A percentile compares a stretch with the other conserved stretches of the same genome.
Evolutionary conservation across 2,113 vertebrate species (phyloP).

Genomic region (Chlamydotis undulata): DNA sequence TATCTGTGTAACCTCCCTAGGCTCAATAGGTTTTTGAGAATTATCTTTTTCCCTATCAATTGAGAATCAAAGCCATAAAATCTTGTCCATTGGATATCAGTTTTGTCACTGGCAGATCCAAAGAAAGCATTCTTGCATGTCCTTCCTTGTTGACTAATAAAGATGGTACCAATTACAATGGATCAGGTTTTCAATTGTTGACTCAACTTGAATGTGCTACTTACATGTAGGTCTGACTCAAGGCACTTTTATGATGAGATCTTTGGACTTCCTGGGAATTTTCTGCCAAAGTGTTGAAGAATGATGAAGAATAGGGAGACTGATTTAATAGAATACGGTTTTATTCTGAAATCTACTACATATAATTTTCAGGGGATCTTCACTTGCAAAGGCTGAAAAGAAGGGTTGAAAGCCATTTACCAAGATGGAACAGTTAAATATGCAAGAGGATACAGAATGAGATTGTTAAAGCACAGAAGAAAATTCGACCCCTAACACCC

Average conservation of each 20-base stretch:
- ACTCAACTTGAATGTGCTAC: background rate
- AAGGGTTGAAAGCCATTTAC: background rate
- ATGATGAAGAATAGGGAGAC: background rate
- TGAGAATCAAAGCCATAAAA: background rate
- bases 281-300: background rate
- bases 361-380: background rate
- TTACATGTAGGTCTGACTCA: background rate
- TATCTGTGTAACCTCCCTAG: background rate
- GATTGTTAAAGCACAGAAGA: background rate
- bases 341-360: background rate
- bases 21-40: background rate
- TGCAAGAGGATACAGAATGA: background rate
- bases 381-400: background rate
- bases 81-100: accelerated
- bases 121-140: background rate
- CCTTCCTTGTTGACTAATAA: background rate
- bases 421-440: background rate
- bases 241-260: background rate
- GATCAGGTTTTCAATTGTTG: background rate
- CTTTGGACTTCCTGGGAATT: background rate
- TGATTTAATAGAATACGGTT: background rate
- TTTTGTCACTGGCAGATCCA: background rate
- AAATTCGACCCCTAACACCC: background rate
- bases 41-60: background rate
- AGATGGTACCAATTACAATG: background rate